phyloP scores from a whole-genome alignment of 2,797 vertebrate species.

The Apogon hyalosoma region DNA sequence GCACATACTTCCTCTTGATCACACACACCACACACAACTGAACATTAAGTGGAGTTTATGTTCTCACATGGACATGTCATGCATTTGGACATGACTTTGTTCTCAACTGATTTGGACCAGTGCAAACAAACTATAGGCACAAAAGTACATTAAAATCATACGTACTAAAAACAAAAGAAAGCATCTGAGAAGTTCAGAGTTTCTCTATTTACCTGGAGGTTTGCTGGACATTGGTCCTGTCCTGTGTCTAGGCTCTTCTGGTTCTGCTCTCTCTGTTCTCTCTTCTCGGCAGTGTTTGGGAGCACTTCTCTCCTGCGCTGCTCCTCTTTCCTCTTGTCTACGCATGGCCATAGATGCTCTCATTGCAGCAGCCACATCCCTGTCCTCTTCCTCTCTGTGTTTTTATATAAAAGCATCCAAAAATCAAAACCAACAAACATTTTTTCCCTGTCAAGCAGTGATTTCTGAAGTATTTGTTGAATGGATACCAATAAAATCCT shows the following conservation, averaged over 20 bases:
- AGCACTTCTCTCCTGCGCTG: constrained; percentile 83
- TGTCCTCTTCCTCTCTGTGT: constrained; percentile 95
- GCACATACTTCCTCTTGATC: no score
- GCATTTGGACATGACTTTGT: no score
- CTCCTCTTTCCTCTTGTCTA: constrained; percentile 86
- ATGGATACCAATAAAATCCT: no score
- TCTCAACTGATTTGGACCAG: no score
- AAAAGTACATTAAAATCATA: no score
- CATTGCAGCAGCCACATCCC: constrained; percentile 91
- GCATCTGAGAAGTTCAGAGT: no score
- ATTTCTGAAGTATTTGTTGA: no score
- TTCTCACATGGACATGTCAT: no score
- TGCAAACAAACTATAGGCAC: no score
- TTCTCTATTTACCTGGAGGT: constrained; percentile 74
- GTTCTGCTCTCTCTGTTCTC: constrained; percentile 69
- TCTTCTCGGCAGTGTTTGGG: constrained; percentile 87
- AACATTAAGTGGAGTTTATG: not conserved
- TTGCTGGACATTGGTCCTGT: constrained; percentile 69
- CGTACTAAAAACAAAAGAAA: no score
- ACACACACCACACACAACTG: no score
- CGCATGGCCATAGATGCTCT: constrained; percentile 88
- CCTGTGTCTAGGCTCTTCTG: constrained; percentile 75
- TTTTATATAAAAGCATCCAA: constrained; percentile 2
- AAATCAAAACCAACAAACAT: not conserved
- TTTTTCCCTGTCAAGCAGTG: not conserved